These are phyloP conservation scores for Philhelius pedissequus DNA, from an alignment of 2,888 invertebrate species.

Conservation along the genomic window DNA sequence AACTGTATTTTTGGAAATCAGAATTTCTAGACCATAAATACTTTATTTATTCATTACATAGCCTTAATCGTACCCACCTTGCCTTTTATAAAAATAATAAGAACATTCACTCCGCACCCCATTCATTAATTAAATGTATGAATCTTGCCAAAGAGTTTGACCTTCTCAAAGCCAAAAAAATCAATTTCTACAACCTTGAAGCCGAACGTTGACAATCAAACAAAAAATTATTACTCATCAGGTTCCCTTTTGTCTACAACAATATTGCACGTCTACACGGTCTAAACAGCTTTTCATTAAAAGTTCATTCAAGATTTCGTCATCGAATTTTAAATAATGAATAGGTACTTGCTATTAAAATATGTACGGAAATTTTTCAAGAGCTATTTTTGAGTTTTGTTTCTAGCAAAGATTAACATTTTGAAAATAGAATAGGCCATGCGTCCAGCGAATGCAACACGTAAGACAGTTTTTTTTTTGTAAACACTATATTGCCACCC, in stretches of 20 bases:
- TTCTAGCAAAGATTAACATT: neutral
- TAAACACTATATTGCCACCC: neutral
- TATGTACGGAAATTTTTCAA: neutral
- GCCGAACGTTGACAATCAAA: conserved; percentile 9
- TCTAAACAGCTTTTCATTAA: neutral
- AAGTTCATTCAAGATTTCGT: neutral
- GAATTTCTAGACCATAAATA: too few species aligned
- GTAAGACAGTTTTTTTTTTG: neutral
- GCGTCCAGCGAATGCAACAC: conserved; percentile 24
- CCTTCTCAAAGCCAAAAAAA: conserved; percentile 7
- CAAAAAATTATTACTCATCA: neutral
- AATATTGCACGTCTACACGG: neutral
- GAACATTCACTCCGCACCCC: too few species aligned
- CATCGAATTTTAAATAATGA: neutral
- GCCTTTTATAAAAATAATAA: neutral
- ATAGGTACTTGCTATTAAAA: too few species aligned
- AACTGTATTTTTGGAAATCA: too few species aligned
- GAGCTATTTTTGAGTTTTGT: neutral
- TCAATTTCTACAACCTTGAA: conserved; percentile 44
- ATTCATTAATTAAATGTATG: neutral
- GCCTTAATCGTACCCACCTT: neutral
- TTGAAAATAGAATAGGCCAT: conserved; percentile 7
- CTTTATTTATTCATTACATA: neutral
- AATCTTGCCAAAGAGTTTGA: neutral
- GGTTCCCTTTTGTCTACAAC: neutral